phyloP scores from a whole-genome alignment of 2,888 invertebrate genomes.

The Cheilosia impressa region DNA sequence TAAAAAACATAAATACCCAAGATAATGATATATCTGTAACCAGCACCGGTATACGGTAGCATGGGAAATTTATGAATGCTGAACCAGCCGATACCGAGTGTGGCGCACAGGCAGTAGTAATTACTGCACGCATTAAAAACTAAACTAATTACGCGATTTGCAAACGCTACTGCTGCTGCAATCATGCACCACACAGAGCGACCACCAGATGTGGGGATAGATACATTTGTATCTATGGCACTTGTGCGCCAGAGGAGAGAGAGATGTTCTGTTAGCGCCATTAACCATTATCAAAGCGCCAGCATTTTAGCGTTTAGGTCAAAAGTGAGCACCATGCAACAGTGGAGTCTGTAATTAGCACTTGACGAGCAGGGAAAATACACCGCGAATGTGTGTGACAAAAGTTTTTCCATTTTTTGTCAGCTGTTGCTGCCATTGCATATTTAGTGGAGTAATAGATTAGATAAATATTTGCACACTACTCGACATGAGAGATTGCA shows the following conservation, averaged over 20 bases:
- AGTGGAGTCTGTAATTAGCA: slow-evolving; percentile 42
- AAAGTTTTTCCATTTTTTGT: background rate
- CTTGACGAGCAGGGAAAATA: slow-evolving; percentile 23
- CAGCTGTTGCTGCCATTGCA: slow-evolving; percentile 22
- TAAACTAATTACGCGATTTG: slow-evolving; percentile 68
- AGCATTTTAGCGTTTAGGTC: slow-evolving; percentile 43
- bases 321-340: slow-evolving; percentile 26
- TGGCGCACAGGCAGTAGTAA: slow-evolving; percentile 45
- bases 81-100: slow-evolving; percentile 27
- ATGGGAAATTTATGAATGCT: slow-evolving; percentile 56
- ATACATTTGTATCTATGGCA: slow-evolving; percentile 1
- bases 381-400: background rate
- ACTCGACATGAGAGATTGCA: slow-evolving; percentile 12
- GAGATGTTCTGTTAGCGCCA: slow-evolving; percentile 53
- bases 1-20: slow-evolving; percentile 14
- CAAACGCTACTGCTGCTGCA: background rate
- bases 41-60: background rate
- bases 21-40: slow-evolving; percentile 26
- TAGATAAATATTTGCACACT: slow-evolving; percentile 43
- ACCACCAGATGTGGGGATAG: slow-evolving; percentile 34
- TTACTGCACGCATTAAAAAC: slow-evolving; percentile 69
- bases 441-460: slow-evolving; percentile 45
- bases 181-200: background rate
- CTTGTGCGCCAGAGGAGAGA: background rate
- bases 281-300: slow-evolving; percentile 50